A percentile compares a stretch with the other conserved stretches of the same genome.
phyloP scores from a whole-genome alignment of 2,888 invertebrate species.

The Lamellibrachia satsuma region DNA sequence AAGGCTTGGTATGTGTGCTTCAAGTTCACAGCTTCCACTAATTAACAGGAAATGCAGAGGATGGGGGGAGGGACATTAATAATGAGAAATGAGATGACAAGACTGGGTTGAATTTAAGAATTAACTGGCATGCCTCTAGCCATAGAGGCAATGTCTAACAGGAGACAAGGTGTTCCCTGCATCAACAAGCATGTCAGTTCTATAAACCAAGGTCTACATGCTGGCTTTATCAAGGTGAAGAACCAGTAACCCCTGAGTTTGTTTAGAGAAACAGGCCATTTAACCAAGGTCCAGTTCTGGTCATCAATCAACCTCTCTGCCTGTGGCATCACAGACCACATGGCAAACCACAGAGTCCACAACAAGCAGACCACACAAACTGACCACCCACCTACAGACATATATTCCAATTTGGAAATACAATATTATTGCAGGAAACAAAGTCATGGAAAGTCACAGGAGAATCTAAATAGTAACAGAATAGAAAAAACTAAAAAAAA shows the following conservation, averaged over 20 bases:
- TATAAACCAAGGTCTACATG: not conserved
- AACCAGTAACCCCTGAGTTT: not conserved
- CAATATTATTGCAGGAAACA: no score
- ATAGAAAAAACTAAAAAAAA: no score
- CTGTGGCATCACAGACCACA: not conserved
- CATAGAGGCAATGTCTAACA: not conserved
- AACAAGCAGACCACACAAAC: not conserved
- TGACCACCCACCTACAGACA: not conserved
- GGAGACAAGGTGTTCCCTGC: not conserved
- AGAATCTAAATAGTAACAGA: no score
- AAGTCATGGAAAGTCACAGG: no score
- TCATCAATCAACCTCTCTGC: not conserved
- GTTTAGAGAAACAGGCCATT: not conserved
- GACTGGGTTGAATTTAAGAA: not conserved
- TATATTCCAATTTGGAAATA: no score
- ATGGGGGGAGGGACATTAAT: not conserved
- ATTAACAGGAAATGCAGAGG: not conserved
- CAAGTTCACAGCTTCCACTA: slow-evolving; percentile 1
- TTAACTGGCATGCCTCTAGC: no score
- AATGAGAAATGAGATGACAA: not conserved
- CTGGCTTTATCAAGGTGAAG: not conserved
- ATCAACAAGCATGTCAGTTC: not conserved
- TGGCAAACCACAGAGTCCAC: not conserved
- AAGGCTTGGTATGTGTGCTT: not conserved
- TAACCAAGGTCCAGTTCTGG: slow-evolving; percentile 17